Percentiles rank a stretch among this genome's conserved stretches.
phyloP scores from a whole-genome alignment of 2,113 vertebrate species.

The Gasterosteus nipponicus region DNA sequence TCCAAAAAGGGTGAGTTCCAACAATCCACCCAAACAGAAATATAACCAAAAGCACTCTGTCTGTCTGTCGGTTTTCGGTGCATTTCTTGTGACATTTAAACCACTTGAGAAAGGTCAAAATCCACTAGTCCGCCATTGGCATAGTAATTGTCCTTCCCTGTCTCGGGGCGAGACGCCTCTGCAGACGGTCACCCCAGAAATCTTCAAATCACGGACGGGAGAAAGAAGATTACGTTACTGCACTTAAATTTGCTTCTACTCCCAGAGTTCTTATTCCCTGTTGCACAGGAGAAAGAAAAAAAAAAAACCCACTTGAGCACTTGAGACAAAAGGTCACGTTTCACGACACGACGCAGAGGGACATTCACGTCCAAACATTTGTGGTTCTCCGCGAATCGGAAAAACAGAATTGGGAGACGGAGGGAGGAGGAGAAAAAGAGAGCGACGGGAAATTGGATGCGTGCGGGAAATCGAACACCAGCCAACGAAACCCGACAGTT shows the following conservation, averaged over 20 bases:
- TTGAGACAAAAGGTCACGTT: constrained; percentile 47
- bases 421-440: background rate
- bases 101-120: constrained; percentile 60
- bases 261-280: constrained; percentile 31
- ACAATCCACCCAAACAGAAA: constrained; percentile 27
- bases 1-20: constrained; percentile 35
- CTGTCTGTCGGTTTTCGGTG: constrained; percentile 33
- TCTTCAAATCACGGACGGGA: constrained; percentile 1
- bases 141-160: constrained; percentile 38
- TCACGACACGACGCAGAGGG: constrained; percentile 15
- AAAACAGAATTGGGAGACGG: constrained; percentile 25
- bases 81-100: constrained; percentile 61
- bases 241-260: constrained; percentile 59
- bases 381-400: background rate
- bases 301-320: constrained; percentile 48
- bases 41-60: constrained; percentile 31
- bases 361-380: constrained; percentile 20
- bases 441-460: too few relatives aligned
- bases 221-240: constrained; percentile 13
- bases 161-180: constrained; percentile 13
- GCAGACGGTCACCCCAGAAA: constrained; percentile 10
- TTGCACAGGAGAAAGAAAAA: background rate
- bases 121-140: constrained; percentile 20
- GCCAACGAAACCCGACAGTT: constrained; percentile 70
- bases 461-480: constrained; percentile 59